Evolutionary conservation across 2,797 vertebrate species (phyloP).

Genomic region (Acanthornis magna): DNA sequence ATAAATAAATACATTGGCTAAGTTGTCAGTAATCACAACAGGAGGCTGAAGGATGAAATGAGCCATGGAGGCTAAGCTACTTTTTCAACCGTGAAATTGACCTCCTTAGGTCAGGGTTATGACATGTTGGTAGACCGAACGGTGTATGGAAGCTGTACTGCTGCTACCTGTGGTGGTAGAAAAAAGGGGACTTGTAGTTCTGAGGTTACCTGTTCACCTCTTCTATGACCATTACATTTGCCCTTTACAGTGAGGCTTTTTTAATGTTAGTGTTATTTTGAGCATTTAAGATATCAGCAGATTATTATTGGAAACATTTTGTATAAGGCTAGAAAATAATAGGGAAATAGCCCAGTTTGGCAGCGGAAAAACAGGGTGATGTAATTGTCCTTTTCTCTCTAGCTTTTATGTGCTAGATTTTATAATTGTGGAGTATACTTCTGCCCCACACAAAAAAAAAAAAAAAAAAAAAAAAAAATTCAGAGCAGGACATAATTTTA

Average conservation of each 20-base stretch:
- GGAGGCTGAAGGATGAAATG: slow-evolving; percentile 36
- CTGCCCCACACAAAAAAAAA: too few species aligned
- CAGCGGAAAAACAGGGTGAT: neutral
- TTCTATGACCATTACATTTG: neutral
- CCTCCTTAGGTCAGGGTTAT: slow-evolving; percentile 30
- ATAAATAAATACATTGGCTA: slow-evolving; percentile 30
- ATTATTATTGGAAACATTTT: neutral
- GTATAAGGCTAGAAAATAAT: neutral
- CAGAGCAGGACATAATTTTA: neutral
- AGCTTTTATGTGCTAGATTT: neutral
- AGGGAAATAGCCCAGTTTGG: neutral
- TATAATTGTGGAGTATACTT: neutral
- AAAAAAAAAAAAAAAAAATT: neutral
- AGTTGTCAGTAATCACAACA: slow-evolving; percentile 52
- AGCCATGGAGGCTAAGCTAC: slow-evolving; percentile 30
- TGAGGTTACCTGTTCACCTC: neutral
- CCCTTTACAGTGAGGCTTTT: neutral
- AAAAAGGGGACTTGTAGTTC: neutral
- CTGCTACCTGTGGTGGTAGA: neutral
- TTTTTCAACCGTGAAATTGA: slow-evolving; percentile 11
- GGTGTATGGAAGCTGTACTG: neutral
- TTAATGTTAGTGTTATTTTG: neutral
- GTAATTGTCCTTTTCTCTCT: neutral
- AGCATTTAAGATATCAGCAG: neutral
- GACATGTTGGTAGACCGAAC: neutral